Base-by-base conservation (phyloP, 2,888 invertebrate genomes). In the Sthenelais limicola region DNA sequence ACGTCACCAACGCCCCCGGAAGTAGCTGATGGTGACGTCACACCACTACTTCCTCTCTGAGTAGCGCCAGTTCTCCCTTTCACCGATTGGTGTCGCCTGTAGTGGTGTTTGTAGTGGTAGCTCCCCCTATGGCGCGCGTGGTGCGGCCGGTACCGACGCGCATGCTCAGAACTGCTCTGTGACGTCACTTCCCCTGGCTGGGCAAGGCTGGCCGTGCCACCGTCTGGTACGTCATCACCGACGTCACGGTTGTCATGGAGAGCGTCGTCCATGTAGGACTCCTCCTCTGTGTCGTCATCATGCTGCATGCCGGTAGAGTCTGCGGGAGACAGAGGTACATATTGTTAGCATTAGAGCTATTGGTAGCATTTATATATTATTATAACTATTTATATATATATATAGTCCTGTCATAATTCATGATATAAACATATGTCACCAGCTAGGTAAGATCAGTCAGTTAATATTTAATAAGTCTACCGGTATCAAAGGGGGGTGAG, bases 91-190 rank as follows among this genome's bases (percentile, higher is more conserved):
- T 62, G 62, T 35, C 62, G 62, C 24, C 24, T 33, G 24, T 62
- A 62, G 38, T 62, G 62, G 38, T 62, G 62, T 26, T 62, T 62
- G 38, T 62, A 62, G 38, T 62, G 62, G 62, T 62, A 62, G 21
- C 62, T 62, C 21, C 62, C 62, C 38, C 38, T 15, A 43, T 15
- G 35, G 18, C 62, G 35, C 3, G 62, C 18, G 30, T 12, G n/a
- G 21, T 62, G 62, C 3, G 62, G 62, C 1, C 62, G 62, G 38
- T 62, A 62, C 21, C 62, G 9, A 21, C 62, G 9, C 9, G 38
- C 62, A 15, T 15, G 24, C 38, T 62, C 62, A 9, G n/a, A 7
- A 12, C 26, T 26, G 15, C 21, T 21, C 56, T 28, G 30, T 18
- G 9, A 18, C 9, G 43, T 9, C 18, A 32, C 56, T 9, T 33